Evolutionary conservation across 2,113 vertebrate genomes (phyloP).

Genomic region (Australoheros scitulus): DNA sequence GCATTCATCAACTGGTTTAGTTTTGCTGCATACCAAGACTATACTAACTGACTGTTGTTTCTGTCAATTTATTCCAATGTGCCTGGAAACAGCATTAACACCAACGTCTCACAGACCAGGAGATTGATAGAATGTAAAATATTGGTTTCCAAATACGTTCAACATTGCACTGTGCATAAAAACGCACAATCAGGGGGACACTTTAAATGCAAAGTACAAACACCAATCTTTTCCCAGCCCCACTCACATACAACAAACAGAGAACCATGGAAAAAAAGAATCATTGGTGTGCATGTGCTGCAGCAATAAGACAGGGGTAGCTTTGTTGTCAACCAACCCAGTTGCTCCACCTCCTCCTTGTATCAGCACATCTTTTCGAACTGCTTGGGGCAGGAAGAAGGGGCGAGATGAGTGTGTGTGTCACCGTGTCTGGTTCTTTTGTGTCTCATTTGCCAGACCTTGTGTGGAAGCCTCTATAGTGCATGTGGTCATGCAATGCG

Average conservation of each 20-base stretch:
- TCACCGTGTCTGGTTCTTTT: conserved; percentile 24
- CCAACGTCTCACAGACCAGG: conserved; percentile 10
- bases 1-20: neutral
- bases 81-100: conserved; percentile 13
- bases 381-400: conserved; percentile 39
- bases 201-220: conserved; percentile 71
- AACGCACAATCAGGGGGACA: conserved; percentile 53
- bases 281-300: conserved; percentile 68
- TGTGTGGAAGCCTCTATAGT: conserved; percentile 1
- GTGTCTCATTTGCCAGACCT: conserved; percentile 10
- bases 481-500: conserved; percentile 3
- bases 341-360: conserved; percentile 54
- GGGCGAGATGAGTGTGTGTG: conserved; percentile 25
- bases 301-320: conserved; percentile 60
- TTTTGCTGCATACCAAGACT: neutral
- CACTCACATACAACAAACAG: conserved; percentile 50
- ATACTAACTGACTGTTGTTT: neutral
- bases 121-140: conserved; percentile 56
- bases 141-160: conserved; percentile 56
- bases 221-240: neutral
- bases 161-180: conserved; percentile 46
- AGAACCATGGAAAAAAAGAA: conserved; percentile 48
- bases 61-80: neutral
- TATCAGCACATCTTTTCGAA: conserved; percentile 55
- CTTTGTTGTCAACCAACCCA: conserved; percentile 60